Percentiles rank a stretch among this genome's conserved stretches.
These are phyloP conservation scores for Eilema depressum DNA, from an alignment of 2,888 invertebrate genomes.

Conservation along the genomic window DNA sequence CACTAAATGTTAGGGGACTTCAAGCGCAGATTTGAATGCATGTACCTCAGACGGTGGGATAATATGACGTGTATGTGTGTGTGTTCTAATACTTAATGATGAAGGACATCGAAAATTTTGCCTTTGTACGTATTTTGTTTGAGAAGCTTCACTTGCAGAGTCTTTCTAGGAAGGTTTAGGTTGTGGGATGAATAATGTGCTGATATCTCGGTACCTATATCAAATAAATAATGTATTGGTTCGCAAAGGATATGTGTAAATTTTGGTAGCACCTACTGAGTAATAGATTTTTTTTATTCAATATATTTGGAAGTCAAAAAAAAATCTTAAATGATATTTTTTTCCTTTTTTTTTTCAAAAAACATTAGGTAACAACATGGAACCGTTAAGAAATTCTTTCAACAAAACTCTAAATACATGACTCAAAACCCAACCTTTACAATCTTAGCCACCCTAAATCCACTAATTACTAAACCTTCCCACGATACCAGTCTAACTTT, in stretches of 20 bases:
- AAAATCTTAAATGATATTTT: no score
- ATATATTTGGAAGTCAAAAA: no score
- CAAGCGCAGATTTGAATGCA: conserved; percentile 37
- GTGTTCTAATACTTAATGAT: conserved; percentile 10
- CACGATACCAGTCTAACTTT: conserved; percentile 21
- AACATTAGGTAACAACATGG: no score
- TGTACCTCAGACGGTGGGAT: conserved; percentile 29
- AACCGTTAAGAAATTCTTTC: no score
- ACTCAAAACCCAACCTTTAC: background rate
- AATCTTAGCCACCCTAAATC: background rate
- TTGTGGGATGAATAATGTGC: background rate
- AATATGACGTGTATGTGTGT: background rate
- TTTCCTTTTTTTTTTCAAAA: no score
- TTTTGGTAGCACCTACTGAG: background rate
- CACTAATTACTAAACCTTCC: conserved; percentile 19
- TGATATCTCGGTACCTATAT: background rate
- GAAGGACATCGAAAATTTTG: conserved; percentile 21
- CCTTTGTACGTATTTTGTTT: conserved; percentile 25
- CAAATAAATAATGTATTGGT: background rate
- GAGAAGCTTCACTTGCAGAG: background rate
- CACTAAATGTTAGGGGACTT: conserved; percentile 25
- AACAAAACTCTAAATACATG: no score
- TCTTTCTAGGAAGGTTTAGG: no score
- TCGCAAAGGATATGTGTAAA: background rate
- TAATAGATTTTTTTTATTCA: no score